phyloP scores from a whole-genome alignment of 37 sponge, comb jelly and placozoan genomes.

The Aphrocallistes beatrix region DNA sequence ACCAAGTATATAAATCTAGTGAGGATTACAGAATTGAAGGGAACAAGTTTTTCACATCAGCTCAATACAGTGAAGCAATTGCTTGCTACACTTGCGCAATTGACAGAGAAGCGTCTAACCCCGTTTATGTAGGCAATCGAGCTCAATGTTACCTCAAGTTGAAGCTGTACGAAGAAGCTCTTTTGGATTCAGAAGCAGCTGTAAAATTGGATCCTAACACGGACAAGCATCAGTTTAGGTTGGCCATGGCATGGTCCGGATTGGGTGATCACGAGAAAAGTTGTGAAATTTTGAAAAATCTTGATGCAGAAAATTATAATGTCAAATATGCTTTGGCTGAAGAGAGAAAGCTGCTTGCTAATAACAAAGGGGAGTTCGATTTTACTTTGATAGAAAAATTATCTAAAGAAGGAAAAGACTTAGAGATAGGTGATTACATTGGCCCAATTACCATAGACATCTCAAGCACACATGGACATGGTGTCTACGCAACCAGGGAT shows the following conservation, averaged over 20 bases:
- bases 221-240: slow-evolving; percentile 57
- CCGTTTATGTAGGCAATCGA: slow-evolving; percentile 55
- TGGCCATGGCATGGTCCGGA: slow-evolving; percentile 55
- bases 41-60: slow-evolving; percentile 36
- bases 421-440: neutral
- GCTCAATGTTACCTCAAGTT: slow-evolving; percentile 71
- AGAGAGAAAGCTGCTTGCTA: neutral
- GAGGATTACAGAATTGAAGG: slow-evolving; percentile 33
- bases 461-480: neutral
- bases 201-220: slow-evolving; percentile 44
- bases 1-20: neutral
- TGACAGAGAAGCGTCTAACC: slow-evolving; percentile 11
- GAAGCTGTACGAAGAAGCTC: slow-evolving; percentile 33
- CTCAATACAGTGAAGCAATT: slow-evolving; percentile 35
- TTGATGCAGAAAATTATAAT: neutral
- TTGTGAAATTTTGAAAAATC: slow-evolving; percentile 33
- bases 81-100: slow-evolving; percentile 26
- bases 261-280: slow-evolving; percentile 46
- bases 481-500: neutral
- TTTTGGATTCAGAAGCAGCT: slow-evolving; percentile 37
- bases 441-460: neutral
- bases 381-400: neutral
- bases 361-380: neutral
- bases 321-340: neutral
- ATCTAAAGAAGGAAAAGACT: neutral